Conservation (phyloP, 2,113 vertebrate genomes). For the Salvator merianae region DNA sequence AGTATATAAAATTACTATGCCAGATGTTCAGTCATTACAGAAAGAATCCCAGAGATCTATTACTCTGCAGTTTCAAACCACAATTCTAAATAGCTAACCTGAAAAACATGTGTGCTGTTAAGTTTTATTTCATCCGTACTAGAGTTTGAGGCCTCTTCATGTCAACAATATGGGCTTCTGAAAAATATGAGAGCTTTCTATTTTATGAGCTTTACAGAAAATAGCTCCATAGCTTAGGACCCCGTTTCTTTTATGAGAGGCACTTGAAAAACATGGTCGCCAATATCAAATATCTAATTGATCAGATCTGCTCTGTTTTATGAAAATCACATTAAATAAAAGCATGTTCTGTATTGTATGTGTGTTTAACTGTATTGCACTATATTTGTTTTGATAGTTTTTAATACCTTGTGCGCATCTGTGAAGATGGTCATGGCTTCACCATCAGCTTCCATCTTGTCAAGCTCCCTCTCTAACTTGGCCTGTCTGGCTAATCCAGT, state of each 20-base stretch:
- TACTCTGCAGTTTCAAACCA: constrained; percentile 1
- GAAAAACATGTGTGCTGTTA: not conserved
- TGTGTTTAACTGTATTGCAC: too few relatives aligned
- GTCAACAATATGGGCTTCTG: not conserved
- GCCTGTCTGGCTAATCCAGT: too few relatives aligned
- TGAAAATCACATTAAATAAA: not conserved
- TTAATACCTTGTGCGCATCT: too few relatives aligned
- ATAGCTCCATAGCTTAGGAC: not conserved
- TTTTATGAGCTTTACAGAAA: not conserved
- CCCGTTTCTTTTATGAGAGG: not conserved
- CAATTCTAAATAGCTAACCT: not conserved
- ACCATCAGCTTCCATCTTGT: too few relatives aligned
- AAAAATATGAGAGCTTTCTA: not conserved
- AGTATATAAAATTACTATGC: not conserved
- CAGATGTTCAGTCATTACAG: not conserved
- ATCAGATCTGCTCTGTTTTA: not conserved
- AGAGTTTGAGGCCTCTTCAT: not conserved
- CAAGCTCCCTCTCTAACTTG: too few relatives aligned
- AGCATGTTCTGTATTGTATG: too few relatives aligned
- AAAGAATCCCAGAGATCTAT: not conserved
- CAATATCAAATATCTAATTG: not conserved
- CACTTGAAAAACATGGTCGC: not conserved
- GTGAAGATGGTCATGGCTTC: too few relatives aligned
- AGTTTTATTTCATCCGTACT: not conserved
- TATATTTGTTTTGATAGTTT: too few relatives aligned